Percentiles rank a stretch among this genome's conserved stretches.
These are phyloP conservation scores for Eumeta japonica DNA, from an alignment of 1,140 invertebrate genomes.

Conservation along the genomic window DNA sequence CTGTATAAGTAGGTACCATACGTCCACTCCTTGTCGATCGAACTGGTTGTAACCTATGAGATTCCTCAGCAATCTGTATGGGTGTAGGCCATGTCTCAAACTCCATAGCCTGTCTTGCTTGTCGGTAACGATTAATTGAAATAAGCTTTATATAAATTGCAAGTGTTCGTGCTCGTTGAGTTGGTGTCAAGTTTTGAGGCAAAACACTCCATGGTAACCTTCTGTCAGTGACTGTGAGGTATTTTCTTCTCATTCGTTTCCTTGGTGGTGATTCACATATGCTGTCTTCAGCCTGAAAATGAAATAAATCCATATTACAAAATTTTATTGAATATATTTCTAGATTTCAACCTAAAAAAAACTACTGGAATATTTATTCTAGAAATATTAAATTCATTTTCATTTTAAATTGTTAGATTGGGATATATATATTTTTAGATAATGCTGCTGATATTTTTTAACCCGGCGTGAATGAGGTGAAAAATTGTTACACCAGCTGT, in stretches of 20 bases:
- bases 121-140: slow-evolving; percentile 40
- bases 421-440: too few species aligned
- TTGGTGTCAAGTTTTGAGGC: slow-evolving; percentile 28
- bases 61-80: slow-evolving; percentile 38
- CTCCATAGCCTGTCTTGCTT: slow-evolving; percentile 33
- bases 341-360: too few species aligned
- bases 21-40: slow-evolving; percentile 47
- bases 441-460: too few species aligned
- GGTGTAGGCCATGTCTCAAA: slow-evolving; percentile 39
- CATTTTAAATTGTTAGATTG: too few species aligned
- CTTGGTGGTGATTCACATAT: slow-evolving; percentile 14
- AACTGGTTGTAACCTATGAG: slow-evolving; percentile 33
- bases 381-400: too few species aligned
- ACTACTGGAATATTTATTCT: background rate
- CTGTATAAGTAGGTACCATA: slow-evolving; percentile 40
- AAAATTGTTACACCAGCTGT: too few species aligned
- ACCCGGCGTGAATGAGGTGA: too few species aligned
- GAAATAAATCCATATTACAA: slow-evolving; percentile 4
- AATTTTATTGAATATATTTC: slow-evolving; percentile 9
- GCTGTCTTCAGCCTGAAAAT: slow-evolving; percentile 20
- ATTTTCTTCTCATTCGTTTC: slow-evolving; percentile 39
- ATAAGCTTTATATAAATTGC: slow-evolving; percentile 47
- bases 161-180: slow-evolving; percentile 39
- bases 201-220: slow-evolving; percentile 53
- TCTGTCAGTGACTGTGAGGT: slow-evolving; percentile 44